A percentile compares a stretch with the other conserved stretches of the same genome.
Evolutionary conservation across 2,888 invertebrate genomes (phyloP).

Genomic region (Rhamnusium bicolor): DNA sequence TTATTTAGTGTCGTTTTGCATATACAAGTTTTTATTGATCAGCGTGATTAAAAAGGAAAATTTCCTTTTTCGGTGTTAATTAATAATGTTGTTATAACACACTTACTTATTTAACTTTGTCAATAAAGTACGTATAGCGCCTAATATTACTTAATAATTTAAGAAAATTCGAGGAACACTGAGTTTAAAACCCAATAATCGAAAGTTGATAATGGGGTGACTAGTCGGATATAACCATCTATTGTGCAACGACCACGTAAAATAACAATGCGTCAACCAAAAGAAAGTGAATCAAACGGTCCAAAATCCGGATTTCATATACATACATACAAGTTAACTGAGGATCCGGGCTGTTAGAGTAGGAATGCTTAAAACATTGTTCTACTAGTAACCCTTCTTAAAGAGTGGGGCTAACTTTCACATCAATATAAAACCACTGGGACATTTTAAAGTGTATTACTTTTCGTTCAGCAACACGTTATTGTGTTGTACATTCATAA

Average conservation of each 20-base stretch:
- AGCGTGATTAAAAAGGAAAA: no score
- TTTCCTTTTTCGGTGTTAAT: no score
- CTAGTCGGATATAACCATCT: slow-evolving; percentile 52
- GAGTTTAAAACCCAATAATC: slow-evolving; percentile 33
- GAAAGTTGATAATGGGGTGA: slow-evolving; percentile 58
- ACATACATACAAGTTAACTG: slow-evolving; percentile 52
- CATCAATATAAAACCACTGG: slow-evolving; percentile 71
- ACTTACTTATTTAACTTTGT: not conserved
- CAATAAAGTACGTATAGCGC: not conserved
- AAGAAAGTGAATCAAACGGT: slow-evolving; percentile 63
- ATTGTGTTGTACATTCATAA: slow-evolving; percentile 42
- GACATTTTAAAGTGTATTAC: slow-evolving; percentile 70
- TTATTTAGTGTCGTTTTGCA: no score
- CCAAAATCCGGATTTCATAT: slow-evolving; percentile 62
- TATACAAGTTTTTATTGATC: no score
- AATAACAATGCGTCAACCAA: slow-evolving; percentile 57
- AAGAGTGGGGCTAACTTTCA: slow-evolving; percentile 71
- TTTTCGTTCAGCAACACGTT: slow-evolving; percentile 63
- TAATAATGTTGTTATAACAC: no score
- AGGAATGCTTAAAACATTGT: slow-evolving; percentile 60
- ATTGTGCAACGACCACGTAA: slow-evolving; percentile 56
- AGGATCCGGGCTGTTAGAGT: slow-evolving; percentile 57
- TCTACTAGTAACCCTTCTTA: slow-evolving; percentile 61
- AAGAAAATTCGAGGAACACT: not conserved
- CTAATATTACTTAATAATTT: not conserved